Conservation (phyloP, 2,113 vertebrate genomes). For the Aleadryas rufinucha region DNA sequence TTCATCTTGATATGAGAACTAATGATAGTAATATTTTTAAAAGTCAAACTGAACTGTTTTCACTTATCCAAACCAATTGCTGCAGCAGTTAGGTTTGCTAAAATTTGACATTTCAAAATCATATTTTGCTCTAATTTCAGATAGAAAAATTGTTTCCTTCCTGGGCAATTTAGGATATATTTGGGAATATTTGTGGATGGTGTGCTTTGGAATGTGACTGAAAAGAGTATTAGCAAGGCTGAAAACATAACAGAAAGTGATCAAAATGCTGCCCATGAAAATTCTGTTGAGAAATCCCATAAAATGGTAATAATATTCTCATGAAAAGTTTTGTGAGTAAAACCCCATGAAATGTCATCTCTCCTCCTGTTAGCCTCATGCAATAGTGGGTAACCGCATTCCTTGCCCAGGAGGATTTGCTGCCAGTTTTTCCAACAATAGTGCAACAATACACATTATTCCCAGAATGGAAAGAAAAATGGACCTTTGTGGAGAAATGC, state of each 20-base stretch:
- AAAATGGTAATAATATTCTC: not conserved
- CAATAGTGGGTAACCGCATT: slow-evolving; percentile 14
- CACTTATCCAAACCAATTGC: slow-evolving; percentile 49
- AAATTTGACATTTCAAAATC: slow-evolving; percentile 38
- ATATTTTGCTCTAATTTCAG: slow-evolving; percentile 31
- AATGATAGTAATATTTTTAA: slow-evolving; percentile 38
- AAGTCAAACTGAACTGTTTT: slow-evolving; percentile 31
- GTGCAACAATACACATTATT: slow-evolving; percentile 33
- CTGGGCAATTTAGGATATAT: slow-evolving; percentile 38
- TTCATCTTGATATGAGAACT: slow-evolving; percentile 7
- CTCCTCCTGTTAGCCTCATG: not conserved
- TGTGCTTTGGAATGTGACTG: slow-evolving; percentile 4
- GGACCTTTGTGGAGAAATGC: slow-evolving; percentile 30
- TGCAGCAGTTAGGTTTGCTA: not conserved
- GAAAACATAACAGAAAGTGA: not conserved
- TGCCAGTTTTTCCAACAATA: slow-evolving; percentile 43
- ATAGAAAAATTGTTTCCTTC: slow-evolving; percentile 59
- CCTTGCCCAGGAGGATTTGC: slow-evolving; percentile 6
- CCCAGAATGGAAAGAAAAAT: slow-evolving; percentile 50
- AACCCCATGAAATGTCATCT: slow-evolving; percentile 11
- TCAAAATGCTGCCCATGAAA: not conserved
- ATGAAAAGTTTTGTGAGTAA: slow-evolving; percentile 24
- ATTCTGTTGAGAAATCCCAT: not conserved
- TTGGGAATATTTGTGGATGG: slow-evolving; percentile 44
- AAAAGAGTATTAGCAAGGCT: not conserved